A percentile compares a stretch with the other conserved stretches of the same genome.
Conservation (phyloP, 1,140 invertebrate genomes). For the Bombus waltoni region DNA sequence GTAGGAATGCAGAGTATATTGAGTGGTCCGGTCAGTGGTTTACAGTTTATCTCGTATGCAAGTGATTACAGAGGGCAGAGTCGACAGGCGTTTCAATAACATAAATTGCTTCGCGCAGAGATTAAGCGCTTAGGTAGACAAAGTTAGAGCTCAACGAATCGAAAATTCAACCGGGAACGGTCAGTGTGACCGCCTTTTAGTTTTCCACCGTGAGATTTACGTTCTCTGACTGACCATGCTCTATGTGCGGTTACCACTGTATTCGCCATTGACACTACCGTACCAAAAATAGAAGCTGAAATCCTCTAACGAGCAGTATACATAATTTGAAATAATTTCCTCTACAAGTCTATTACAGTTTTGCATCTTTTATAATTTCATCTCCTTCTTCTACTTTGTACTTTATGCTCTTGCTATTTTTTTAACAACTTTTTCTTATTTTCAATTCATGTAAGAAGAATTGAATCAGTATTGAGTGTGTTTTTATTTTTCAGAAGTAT, state of each 20-base stretch:
- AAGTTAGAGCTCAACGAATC: constrained; percentile 51
- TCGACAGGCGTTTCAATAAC: constrained; percentile 63
- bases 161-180: constrained; percentile 55
- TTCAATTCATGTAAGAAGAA: not conserved
- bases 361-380: not conserved
- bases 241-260: constrained; percentile 30
- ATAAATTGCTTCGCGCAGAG: constrained; percentile 60
- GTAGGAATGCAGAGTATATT: constrained; percentile 22
- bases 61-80: constrained; percentile 47
- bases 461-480: not conserved
- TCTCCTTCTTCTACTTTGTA: not conserved
- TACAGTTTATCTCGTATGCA: constrained; percentile 55
- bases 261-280: constrained; percentile 20
- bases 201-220: constrained; percentile 34
- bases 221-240: constrained; percentile 1
- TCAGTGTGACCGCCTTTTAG: constrained; percentile 34
- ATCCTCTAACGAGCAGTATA: not conserved
- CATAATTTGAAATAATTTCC: not conserved
- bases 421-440: not conserved
- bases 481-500: not conserved
- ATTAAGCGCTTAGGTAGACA: constrained; percentile 57
- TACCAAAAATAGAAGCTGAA: not conserved
- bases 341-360: not conserved
- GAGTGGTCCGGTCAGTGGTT: constrained; percentile 37
- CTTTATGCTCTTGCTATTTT: not conserved